Conservation (phyloP, 92 coral and sea anemone species). For the Nematostella vectensis region DNA sequence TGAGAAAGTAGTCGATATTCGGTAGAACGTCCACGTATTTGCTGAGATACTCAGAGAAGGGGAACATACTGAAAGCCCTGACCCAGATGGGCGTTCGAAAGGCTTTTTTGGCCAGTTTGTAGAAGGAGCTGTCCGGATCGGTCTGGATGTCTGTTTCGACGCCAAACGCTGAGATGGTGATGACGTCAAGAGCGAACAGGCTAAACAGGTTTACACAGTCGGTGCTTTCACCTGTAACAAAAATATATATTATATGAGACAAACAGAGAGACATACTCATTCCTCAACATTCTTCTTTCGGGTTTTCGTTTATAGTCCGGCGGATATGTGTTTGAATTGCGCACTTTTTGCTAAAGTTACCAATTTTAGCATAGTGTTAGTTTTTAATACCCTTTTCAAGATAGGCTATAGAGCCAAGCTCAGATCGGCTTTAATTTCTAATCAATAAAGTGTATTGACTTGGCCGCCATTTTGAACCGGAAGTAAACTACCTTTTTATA, state of each 20-base stretch:
- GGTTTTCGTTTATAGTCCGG: no score
- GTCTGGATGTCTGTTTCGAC: constrained; percentile 33
- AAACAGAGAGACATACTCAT: neutral
- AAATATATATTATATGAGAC: neutral
- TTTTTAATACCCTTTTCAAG: no score
- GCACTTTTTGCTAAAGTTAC: no score
- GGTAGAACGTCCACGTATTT: constrained; percentile 19
- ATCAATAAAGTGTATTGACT: no score
- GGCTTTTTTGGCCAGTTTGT: constrained; percentile 17
- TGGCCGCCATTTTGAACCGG: no score
- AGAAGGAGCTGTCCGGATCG: constrained; percentile 24
- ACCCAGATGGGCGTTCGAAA: constrained; percentile 24
- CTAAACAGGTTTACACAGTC: constrained; percentile 24
- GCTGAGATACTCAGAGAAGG: constrained; percentile 36
- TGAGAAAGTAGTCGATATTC: constrained; percentile 34
- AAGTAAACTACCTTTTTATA: no score
- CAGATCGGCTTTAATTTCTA: no score
- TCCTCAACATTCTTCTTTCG: no score
- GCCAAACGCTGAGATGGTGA: constrained; percentile 39
- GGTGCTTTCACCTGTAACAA: constrained; percentile 25
- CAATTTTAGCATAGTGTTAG: no score
- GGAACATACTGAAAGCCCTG: constrained; percentile 40
- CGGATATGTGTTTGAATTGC: no score
- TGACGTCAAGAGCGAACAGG: constrained; percentile 41
- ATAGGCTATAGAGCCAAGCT: no score